Percentiles rank a stretch among this genome's conserved stretches.
These are phyloP conservation scores for Micromys minutus DNA, from an alignment of 2,113 vertebrate species.

Conservation along the genomic window DNA sequence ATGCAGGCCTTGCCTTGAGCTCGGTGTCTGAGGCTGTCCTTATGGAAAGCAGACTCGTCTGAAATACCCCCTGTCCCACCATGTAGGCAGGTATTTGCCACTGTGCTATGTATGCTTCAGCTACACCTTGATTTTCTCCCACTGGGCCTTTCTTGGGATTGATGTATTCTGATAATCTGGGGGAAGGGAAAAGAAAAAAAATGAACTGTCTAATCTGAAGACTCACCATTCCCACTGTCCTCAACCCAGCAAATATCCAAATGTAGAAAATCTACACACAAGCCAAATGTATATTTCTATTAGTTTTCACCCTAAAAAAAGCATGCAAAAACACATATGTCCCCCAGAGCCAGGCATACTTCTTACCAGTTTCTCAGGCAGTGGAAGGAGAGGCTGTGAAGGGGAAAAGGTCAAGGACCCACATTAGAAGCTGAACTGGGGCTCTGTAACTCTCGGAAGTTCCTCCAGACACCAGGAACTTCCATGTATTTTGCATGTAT, in stretches of 20 bases:
- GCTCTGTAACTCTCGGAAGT: not conserved
- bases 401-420: not conserved
- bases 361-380: not conserved
- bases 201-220: not conserved
- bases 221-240: not conserved
- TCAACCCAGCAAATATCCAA: not conserved
- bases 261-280: not conserved
- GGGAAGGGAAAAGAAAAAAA: not conserved
- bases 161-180: not conserved
- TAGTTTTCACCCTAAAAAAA: not conserved
- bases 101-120: rapidly evolving
- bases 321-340: not conserved
- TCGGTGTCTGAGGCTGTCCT: not conserved
- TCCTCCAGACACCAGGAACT: not conserved
- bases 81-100: not conserved
- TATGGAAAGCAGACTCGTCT: not conserved
- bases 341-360: rapidly evolving
- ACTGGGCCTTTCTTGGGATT: not conserved
- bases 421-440: not conserved
- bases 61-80: not conserved
- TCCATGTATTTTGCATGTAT: no score
- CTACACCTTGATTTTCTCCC: not conserved
- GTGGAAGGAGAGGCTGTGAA: not conserved
- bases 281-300: not conserved
- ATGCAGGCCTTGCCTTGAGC: not conserved